Conservation (phyloP, 2,888 invertebrate species). For the Hymenopus coronatus region DNA sequence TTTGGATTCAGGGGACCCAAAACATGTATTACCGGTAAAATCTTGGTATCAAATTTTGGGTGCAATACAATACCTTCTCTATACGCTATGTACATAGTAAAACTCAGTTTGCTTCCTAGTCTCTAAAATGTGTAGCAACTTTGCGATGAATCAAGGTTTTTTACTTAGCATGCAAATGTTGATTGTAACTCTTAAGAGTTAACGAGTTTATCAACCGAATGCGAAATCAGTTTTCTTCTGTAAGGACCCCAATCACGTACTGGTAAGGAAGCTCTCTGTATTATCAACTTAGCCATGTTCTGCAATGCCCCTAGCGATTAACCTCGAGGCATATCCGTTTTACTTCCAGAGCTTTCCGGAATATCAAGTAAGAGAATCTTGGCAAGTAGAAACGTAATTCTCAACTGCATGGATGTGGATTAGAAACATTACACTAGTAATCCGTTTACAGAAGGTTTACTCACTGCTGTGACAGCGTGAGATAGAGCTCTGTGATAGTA, state of each 20-base stretch:
- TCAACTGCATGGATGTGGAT: background rate
- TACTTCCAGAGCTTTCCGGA: background rate
- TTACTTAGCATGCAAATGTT: background rate
- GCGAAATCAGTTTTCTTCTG: background rate
- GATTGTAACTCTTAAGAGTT: background rate
- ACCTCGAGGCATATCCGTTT: background rate
- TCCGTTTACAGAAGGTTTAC: no score
- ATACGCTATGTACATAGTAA: no score
- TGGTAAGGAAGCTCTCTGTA: background rate
- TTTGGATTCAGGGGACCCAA: no score
- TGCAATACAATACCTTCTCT: no score
- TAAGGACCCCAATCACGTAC: background rate
- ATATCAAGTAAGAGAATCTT: background rate
- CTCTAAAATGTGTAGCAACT: background rate
- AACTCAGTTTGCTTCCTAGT: no score
- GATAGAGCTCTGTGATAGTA: no score
- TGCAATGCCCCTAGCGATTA: background rate
- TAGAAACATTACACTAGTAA: no score
- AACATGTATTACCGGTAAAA: no score
- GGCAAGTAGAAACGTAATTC: background rate
- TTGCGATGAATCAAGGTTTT: background rate
- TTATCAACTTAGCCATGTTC: background rate
- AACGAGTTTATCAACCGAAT: background rate
- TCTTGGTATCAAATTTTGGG: no score
- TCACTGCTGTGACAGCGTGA: rapidly evolving